Base-by-base conservation (phyloP, 2,113 vertebrate genomes). In the Camelus dromedarius region DNA sequence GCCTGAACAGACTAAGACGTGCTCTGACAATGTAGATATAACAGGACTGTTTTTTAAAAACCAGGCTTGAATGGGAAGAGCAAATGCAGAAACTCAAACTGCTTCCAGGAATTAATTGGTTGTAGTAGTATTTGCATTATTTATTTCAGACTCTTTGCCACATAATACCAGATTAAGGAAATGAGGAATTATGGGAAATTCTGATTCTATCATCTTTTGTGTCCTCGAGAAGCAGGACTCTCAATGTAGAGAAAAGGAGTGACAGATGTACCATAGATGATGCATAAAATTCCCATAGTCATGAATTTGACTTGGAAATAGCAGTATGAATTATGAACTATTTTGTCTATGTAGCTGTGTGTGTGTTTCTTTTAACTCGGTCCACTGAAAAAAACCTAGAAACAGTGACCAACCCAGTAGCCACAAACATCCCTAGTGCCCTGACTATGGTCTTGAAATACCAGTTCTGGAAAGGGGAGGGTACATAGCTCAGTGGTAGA, bases 81-180 rank as follows among this genome's bases (percentile, higher is more conserved):
- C 42, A 81, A 70, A 76, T 48, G 50, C 60, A 93, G 77, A 93
- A 76, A 22, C 62, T 80, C 77, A 24, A 85, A 93, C 54, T 84
- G 77, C 8, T 18, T 73, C 73, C 6, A 18, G 58, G 42, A 79
- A 52, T 89, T 46, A 72, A 48, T 58, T 94, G 48, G 38, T 76
- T 66, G 24, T 60, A 32, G 19, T 79, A 48, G 24, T 50, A 54
- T 75, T 48, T n/a, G 56, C 46, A 38, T 79, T 62, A 77, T 28
- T 62, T 16, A 42, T n/a, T 30, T 48, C 48, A 72, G 52, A 88
- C 67, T 32, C 69, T 67, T 56, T 62, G 42, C 58, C 42, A 46
- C 73, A 64, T 85, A 89, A 80, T 81, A 62, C 28, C n/a, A 16
- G 73, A 92, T 81, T 89, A 92, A 89, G 66, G 58, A 96, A 89